Evolutionary conservation across 1,140 invertebrate genomes (phyloP).

Genomic region (Sycobia sp.): DNA sequence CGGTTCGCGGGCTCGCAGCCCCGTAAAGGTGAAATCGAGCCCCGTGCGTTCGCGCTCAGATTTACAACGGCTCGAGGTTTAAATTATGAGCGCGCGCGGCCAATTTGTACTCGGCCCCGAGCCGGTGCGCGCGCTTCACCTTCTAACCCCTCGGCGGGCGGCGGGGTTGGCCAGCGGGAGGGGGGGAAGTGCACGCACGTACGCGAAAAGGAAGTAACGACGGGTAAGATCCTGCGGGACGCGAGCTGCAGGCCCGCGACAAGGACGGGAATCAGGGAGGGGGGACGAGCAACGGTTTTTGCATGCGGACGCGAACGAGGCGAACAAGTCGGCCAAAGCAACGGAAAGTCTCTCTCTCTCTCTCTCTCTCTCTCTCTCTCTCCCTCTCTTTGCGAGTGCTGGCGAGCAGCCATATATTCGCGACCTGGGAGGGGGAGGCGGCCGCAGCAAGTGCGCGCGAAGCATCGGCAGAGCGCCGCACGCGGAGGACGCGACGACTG

Average conservation of each 20-base stretch:
- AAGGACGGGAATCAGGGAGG: too few relatives aligned
- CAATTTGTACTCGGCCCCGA: slow-evolving; percentile 17
- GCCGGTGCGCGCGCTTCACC: neutral
- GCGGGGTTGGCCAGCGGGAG: too few relatives aligned
- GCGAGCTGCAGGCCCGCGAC: slow-evolving; percentile 5
- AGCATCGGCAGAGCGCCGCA: too few relatives aligned
- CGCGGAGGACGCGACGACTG: too few relatives aligned
- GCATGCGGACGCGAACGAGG: neutral
- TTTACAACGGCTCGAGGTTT: slow-evolving; percentile 6
- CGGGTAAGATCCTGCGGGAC: neutral
- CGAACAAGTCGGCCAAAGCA: slow-evolving; percentile 6
- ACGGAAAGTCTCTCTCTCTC: too few relatives aligned
- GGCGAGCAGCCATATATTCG: too few relatives aligned
- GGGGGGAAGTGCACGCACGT: too few relatives aligned
- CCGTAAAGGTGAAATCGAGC: slow-evolving; percentile 22
- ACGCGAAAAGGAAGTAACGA: neutral
- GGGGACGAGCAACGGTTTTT: slow-evolving; percentile 9
- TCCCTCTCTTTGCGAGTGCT: neutral
- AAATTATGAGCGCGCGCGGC: slow-evolving; percentile 9
- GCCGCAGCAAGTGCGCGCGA: too few relatives aligned
- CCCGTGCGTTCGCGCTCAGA: too few relatives aligned
- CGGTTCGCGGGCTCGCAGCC: too few relatives aligned
- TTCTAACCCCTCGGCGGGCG: slow-evolving; percentile 7
- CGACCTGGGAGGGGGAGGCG: too few relatives aligned
- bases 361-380: neutral